A percentile compares a stretch with the other conserved stretches of the same genome.
phyloP scores from a whole-genome alignment of 2,797 vertebrate species.

The Somateria mollissima region DNA sequence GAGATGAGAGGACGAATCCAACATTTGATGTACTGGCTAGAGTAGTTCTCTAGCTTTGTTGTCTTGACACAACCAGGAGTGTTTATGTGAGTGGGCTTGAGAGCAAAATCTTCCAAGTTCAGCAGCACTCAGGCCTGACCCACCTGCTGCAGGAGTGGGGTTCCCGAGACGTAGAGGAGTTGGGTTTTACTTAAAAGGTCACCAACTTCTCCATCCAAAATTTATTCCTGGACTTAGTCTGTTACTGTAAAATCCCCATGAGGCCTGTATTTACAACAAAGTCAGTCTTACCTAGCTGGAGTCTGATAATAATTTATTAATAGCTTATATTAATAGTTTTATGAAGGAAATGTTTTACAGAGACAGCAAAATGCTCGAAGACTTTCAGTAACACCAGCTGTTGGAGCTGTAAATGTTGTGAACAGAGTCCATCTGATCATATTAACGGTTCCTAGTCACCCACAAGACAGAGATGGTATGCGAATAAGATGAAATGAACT shows the following conservation, averaged over 20 bases:
- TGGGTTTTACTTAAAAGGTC: not conserved
- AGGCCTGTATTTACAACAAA: not conserved
- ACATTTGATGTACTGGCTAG: not conserved
- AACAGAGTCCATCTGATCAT: not conserved
- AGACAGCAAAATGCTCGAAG: not conserved
- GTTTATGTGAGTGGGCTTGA: not conserved
- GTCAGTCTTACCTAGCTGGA: rapidly evolving
- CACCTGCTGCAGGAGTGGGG: not conserved
- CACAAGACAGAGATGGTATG: not conserved
- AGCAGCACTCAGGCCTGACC: not conserved
- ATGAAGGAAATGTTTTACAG: not conserved
- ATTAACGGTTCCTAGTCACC: not conserved
- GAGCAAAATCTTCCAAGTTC: not conserved
- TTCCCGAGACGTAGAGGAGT: not conserved
- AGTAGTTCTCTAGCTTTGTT: not conserved
- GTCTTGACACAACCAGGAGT: not conserved
- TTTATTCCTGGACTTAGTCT: not conserved
- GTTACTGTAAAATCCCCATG: not conserved
- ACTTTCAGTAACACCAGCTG: too few species aligned
- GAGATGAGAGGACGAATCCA: not conserved
- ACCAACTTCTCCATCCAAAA: not conserved
- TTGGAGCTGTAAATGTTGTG: not conserved
- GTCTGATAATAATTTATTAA: not conserved
- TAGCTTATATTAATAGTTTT: not conserved
- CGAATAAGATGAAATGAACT: rapidly evolving